Evolutionary conservation across 2,797 vertebrate genomes (phyloP).

Genomic region (Oceanodroma leucorhoa): DNA sequence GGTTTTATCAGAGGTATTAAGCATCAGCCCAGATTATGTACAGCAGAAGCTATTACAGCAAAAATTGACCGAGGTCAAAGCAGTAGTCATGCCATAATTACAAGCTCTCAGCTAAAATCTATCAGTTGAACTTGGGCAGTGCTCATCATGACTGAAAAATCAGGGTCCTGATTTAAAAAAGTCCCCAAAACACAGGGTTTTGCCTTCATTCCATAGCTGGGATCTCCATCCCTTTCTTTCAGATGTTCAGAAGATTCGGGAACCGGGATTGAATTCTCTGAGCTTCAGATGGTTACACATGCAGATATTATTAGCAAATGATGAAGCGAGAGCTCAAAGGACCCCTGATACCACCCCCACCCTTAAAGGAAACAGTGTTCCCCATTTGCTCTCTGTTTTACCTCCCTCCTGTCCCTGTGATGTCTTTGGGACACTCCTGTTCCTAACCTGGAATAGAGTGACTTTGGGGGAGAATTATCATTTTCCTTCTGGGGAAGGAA

Average conservation of each 20-base stretch:
- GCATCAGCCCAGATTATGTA: conserved; percentile 36
- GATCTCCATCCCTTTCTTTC: not conserved
- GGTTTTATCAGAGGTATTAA: conserved; percentile 60
- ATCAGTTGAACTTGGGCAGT: not conserved
- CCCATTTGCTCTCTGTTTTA: not conserved
- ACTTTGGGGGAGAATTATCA: not conserved
- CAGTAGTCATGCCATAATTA: conserved; percentile 30
- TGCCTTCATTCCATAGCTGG: not conserved
- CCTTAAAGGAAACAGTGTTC: not conserved
- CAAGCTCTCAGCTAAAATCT: conserved; percentile 6
- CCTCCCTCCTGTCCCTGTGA: not conserved
- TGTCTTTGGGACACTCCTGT: not conserved
- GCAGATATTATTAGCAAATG: not conserved
- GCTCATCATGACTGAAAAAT: not conserved
- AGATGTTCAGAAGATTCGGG: not conserved
- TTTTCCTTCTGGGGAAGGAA: not conserved
- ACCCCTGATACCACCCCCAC: not conserved
- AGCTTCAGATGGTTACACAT: not conserved
- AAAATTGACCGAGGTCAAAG: conserved; percentile 47
- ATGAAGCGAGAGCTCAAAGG: not conserved
- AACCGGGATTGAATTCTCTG: not conserved
- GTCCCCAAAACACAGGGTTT: not conserved
- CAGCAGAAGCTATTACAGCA: conserved; percentile 34
- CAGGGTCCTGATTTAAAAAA: not conserved
- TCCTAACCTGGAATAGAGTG: not conserved